Evolutionary conservation across 2,113 vertebrate genomes (phyloP).

Genomic region (Crocuta crocuta): DNA sequence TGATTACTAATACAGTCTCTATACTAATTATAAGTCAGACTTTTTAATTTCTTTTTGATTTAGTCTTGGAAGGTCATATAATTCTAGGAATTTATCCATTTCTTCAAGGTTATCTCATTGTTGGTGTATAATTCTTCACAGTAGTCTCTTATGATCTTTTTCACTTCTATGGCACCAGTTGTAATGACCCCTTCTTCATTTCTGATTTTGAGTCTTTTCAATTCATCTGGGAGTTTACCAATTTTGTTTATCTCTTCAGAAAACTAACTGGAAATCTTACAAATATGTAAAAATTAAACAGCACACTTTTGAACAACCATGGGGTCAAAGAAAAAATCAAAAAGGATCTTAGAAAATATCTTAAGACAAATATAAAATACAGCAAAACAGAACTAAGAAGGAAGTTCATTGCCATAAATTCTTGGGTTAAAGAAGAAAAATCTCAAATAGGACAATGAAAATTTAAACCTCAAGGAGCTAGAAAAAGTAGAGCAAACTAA

Average conservation of each 20-base stretch:
- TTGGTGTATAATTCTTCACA: not conserved
- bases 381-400: not conserved
- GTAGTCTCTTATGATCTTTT: not conserved
- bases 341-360: not conserved
- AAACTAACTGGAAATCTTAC: not conserved
- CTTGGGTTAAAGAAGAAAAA: not conserved
- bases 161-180: not conserved
- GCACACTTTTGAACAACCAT: not conserved
- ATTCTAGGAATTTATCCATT: not conserved
- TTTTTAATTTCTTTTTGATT: not conserved
- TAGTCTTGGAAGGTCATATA: not conserved
- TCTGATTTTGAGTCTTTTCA: not conserved
- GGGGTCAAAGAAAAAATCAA: not conserved
- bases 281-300: not conserved
- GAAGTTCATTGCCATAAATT: not conserved
- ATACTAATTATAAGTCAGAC: not conserved
- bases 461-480: not conserved
- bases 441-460: not conserved
- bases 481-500: not conserved
- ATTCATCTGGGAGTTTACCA: not conserved
- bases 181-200: not conserved
- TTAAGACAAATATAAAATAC: not conserved
- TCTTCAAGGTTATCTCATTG: not conserved
- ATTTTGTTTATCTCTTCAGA: constrained; percentile 10
- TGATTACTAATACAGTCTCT: not conserved